Percentiles rank a stretch among this genome's conserved stretches.
Evolutionary conservation across 2,888 invertebrate genomes (phyloP).

Genomic region (Clusia tigrina): DNA sequence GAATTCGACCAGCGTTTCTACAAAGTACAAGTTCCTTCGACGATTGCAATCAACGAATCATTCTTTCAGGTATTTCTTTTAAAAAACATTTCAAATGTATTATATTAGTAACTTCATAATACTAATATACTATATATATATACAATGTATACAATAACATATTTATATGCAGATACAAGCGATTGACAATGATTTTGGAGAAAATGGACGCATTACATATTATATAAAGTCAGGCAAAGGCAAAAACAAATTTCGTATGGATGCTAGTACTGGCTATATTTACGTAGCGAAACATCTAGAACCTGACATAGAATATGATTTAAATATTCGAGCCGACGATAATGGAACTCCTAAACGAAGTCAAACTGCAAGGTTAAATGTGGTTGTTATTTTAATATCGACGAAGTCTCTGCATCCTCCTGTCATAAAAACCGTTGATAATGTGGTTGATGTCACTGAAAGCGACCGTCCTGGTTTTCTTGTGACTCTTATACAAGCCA

Average conservation of each 20-base stretch:
- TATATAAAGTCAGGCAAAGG: constrained; percentile 80
- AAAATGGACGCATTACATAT: constrained; percentile 85
- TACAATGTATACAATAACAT: neutral
- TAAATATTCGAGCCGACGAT: constrained; percentile 74
- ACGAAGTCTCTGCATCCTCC: constrained; percentile 72
- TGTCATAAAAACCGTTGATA: constrained; percentile 70
- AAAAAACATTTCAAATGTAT: neutral
- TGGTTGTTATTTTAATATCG: constrained; percentile 72
- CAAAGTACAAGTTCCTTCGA: constrained; percentile 78
- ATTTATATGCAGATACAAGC: constrained; percentile 67
- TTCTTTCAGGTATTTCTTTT: constrained; percentile 69
- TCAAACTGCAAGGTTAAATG: constrained; percentile 77
- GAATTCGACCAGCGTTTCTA: constrained; percentile 84
- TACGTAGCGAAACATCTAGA: constrained; percentile 77
- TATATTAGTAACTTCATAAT: too few species aligned
- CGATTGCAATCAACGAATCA: constrained; percentile 66
- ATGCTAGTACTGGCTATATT: constrained; percentile 82
- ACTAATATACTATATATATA: too few species aligned
- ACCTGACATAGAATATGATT: constrained; percentile 67
- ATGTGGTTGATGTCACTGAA: constrained; percentile 80
- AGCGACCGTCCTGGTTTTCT: constrained; percentile 87
- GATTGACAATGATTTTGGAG: constrained; percentile 81
- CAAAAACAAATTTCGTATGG: constrained; percentile 82
- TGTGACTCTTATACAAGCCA: constrained; percentile 84
- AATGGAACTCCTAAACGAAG: constrained; percentile 77